Evolutionary conservation across 2,888 invertebrate genomes (phyloP), one percentile per base, ranked within the genome.

Genomic region (Cerastis rubricosa): DNA sequence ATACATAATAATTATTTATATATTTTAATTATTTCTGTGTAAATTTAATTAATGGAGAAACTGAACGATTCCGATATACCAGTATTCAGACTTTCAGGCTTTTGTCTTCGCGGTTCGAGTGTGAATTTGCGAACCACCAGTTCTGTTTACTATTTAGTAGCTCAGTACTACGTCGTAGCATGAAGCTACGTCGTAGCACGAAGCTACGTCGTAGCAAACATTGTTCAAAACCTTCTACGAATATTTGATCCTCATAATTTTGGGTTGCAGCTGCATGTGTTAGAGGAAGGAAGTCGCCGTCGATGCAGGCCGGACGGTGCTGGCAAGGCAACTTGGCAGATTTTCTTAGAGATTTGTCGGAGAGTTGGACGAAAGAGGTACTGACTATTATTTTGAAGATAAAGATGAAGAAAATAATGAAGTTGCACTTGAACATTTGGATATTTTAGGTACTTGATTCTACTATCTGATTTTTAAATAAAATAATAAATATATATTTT

Each of bases 261-360:
- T 35, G 22, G 6, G 22, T 51, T 77, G 12, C 17, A 47, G 40
- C 19, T n/a, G 19, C 67, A 66, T 66, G 25, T 22, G 25, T 29
- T 49, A 29, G 29, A 51, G 40, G 67, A 78, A 77, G 45, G 40
- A 78, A 66, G 40, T 25, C 17, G 11, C 12, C 14, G 17, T 29
- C 76, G 17, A 76, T 57, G 47, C 22, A 47, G 47, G 19, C 40
- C 40, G 78, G 68, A 47, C 54, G 25, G 11, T 51, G 49, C 17
- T 59, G 19, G 75, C 51, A 77, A 76, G 68, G 9, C 17, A 35
- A 57, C 25, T 35, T 78, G 5, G 17, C 57, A 22, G 17, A 51
- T 25, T 66, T 77, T 54, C 14, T 47, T 45, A 64, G 17, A 75
- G 1, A 65, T 77, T 75, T 43, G n/a, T 73, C n/a, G n/a, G 4